Conservation (phyloP, 2,113 vertebrate genomes). For the Coryphaenoides rupestris region DNA sequence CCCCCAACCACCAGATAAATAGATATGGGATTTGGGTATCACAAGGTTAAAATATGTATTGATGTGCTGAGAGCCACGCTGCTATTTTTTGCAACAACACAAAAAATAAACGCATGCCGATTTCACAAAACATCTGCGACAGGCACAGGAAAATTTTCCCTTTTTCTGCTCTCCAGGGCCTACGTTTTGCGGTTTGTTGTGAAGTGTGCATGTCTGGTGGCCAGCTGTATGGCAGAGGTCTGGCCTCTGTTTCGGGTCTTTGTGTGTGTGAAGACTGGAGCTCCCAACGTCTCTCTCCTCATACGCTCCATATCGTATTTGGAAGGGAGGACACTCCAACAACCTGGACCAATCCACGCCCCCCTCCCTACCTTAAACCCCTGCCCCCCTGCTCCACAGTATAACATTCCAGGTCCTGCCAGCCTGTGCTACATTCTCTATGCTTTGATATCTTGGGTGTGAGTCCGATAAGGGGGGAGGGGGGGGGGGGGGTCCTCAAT, state of each 20-base stretch:
- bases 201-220: constrained; percentile 29
- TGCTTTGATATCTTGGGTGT: constrained; percentile 64
- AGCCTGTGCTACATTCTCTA: constrained; percentile 66
- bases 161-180: not conserved
- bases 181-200: not conserved
- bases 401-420: constrained; percentile 58
- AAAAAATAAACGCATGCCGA: constrained; percentile 9
- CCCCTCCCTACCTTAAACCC: not conserved
- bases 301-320: constrained; percentile 61
- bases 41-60: constrained; percentile 52
- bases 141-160: not conserved
- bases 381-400: not conserved
- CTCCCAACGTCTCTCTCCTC: constrained; percentile 41
- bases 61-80: constrained; percentile 24
- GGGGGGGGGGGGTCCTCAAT: constrained; percentile 45
- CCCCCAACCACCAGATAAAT: constrained; percentile 25
- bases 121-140: constrained; percentile 12
- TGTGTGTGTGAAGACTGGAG: constrained; percentile 36
- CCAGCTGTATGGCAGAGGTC: constrained; percentile 44
- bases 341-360: not conserved
- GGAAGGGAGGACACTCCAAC: constrained; percentile 43
- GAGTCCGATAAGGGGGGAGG: not conserved
- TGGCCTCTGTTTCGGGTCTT: constrained; percentile 46
- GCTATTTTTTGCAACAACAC: constrained; percentile 37
- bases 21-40: constrained; percentile 38